Base-by-base conservation (phyloP, 2,797 vertebrate species). In the Rhadinocentrus ornatus region DNA sequence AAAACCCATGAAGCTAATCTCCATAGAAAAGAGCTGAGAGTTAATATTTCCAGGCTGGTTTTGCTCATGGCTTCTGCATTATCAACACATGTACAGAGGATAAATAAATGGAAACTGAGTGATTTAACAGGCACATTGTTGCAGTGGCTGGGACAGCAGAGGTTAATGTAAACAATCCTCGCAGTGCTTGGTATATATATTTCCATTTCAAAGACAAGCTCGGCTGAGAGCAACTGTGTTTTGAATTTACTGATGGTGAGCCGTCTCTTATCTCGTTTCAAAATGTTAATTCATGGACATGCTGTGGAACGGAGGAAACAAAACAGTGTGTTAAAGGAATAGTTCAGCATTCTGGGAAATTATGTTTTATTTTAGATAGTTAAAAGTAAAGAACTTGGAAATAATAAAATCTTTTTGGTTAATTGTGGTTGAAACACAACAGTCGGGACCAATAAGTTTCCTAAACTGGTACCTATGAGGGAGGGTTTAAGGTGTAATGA, bases 151-250 rank as follows among this genome's bases (percentile, higher is more conserved):
- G 67, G 73, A 41, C 70, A 60, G 44, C 1, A 7, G 50, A 73
- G 69, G 67, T 66, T 55, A 57, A 70, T 74, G 75, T 84, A 75
- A 82, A 87, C 81, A 74, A 67, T 70, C 71, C 26, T 78, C 22
- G 27, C 60, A 67, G 37, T 26, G n/a, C 80, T 77, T 58, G 62
- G 50, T 61, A 34, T 4, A 46, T 37, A 65, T 16, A 73, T 83
- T 77, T 82, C 74, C 72, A 85, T 82, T 86, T 86, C 63, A 85
- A 71, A 81, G 77, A 79, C 26, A 22, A 63, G 70, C 69, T 77
- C 58, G 37, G 70, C 50, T 56, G 27, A 72, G 22, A 71, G 54
- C 26, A 29, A 55, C 60, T 59, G 35, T 46, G 52, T 46, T 26
- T 2, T 60, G 11, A 41, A 62, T 63, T 63, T 57, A 37, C 46